Evolutionary conservation across 1,140 invertebrate genomes (phyloP), one percentile per base, ranked within the genome.

Genomic region (Hycleus cichorii): DNA sequence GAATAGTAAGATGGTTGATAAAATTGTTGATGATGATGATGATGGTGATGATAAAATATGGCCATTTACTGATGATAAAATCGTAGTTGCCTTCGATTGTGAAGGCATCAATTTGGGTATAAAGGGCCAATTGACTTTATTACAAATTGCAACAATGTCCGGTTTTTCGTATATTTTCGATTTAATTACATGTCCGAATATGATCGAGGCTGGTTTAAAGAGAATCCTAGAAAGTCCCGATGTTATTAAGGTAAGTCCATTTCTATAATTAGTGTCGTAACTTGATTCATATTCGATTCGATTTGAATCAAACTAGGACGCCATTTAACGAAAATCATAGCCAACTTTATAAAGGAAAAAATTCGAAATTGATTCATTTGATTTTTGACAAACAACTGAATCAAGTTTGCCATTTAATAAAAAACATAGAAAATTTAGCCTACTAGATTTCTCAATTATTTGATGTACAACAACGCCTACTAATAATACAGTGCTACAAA

Each of bases 21-120:
- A 3, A 5, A 32, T 5, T 32, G 1, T 2, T 32, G 7, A 32
- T 32, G 7, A 32, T 32, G 7, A 32, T 32, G 7, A 32, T 32
- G 7, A 32, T 32, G 32, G 0, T 32, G 7, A 3, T 10, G 57
- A 59, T 8, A 27, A 56, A 7, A 6, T 40, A 1, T 72, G 71
- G 69, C 69, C 69, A 3, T 66, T 58, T 72, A 70, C 10, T 67
- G 69, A 24, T 74, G 78, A 80, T 47, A 77, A 77, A 57, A 73
- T 80, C 38, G 82, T 87, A 39, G 76, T 95, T 26, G 88, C 89
- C 0, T 83, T 95, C 63, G 93, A 95, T 73, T 93, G 89, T 64
- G 93, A 96, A 77, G 93, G 93, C 12, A 88, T 95, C 5, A 95
- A 95, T 77, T 76, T 95, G 38, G 92, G 91, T 2, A 74, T 84